Evolutionary conservation across 2,797 vertebrate genomes (phyloP), one percentile per base, ranked within the genome.

Genomic region (Tiaroga cobitis): DNA sequence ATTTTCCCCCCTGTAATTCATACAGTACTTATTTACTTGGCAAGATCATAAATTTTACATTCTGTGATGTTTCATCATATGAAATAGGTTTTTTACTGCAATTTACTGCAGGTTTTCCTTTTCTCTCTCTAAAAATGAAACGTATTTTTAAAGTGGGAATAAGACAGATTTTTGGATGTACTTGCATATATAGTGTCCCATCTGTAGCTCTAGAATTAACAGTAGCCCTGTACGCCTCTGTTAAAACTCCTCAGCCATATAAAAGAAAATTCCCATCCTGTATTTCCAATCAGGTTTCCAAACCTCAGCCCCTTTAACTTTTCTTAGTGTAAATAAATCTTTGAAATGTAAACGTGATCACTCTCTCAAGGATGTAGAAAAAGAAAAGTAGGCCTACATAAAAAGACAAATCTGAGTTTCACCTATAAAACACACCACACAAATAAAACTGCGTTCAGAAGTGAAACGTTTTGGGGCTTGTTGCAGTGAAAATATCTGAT

Each of bases 401-500:
- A 80, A 61, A 83, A 59, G 13, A 61, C 49, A 61, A 11, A 61
- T n/a, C 21, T 37, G 26, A 69, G 51, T 41, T 73, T 63, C n/a
- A 67, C 15, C 59, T 32, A n/a, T 46, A 43, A 75, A 76, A 68
- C 41, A 43, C 21, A 59, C 46, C 63, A 81, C 72, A 81, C 8
- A 69, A 67, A 69, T 34, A 34, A 59, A 68, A 79, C 54, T 34
- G 32, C 1, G 3, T 11, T 11, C 18, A 19, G 3, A 37, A 67
- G 54, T 21, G 4, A 13, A 32, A 19, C 24, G 2, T 18, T 86
- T 69, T 77, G 72, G n/a, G 85, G 81, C 19, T 49, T 63, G 67
- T n/a, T 79, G 51, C 75, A 82, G 74, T 34, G 13, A 78, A 86
- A 82, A 79, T 70, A 78, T 65, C 61, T 79, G 56, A 86, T 77